Conservation (phyloP, 2,888 invertebrate genomes). For the Sepioteuthis lessoniana region DNA sequence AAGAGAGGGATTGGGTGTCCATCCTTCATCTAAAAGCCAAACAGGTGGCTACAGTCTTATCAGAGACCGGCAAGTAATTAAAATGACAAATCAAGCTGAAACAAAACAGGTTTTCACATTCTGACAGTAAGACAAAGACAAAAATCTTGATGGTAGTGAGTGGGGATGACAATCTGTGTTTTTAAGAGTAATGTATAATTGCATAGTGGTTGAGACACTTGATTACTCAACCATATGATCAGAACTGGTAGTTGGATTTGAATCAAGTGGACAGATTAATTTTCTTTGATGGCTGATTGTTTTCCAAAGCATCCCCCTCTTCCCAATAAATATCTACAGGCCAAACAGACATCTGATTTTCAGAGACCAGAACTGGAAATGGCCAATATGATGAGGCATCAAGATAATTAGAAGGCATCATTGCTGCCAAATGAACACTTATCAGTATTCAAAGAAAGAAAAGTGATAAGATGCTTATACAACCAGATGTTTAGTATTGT, state of each 20-base stretch:
- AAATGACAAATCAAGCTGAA: background rate
- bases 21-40: background rate
- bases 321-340: slow-evolving; percentile 4
- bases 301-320: background rate
- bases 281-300: slow-evolving; percentile 44
- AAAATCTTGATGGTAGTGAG: background rate
- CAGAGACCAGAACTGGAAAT: background rate
- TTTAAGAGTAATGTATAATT: background rate
- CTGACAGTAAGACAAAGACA: slow-evolving; percentile 39
- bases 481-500: background rate
- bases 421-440: background rate
- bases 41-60: slow-evolving; percentile 34
- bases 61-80: background rate
- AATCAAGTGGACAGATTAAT: slow-evolving; percentile 39
- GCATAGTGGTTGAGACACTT: background rate
- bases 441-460: background rate
- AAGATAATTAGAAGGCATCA: background rate
- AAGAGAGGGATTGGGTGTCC: background rate
- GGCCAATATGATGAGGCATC: slow-evolving; percentile 4
- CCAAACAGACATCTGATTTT: background rate
- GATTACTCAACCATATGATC: slow-evolving; percentile 36
- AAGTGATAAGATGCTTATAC: background rate
- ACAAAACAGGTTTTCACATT: slow-evolving; percentile 39
- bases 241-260: background rate
- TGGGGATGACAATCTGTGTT: too few species aligned